phyloP scores from a whole-genome alignment of 2,797 vertebrate genomes.

The Chloroceryle inda region DNA sequence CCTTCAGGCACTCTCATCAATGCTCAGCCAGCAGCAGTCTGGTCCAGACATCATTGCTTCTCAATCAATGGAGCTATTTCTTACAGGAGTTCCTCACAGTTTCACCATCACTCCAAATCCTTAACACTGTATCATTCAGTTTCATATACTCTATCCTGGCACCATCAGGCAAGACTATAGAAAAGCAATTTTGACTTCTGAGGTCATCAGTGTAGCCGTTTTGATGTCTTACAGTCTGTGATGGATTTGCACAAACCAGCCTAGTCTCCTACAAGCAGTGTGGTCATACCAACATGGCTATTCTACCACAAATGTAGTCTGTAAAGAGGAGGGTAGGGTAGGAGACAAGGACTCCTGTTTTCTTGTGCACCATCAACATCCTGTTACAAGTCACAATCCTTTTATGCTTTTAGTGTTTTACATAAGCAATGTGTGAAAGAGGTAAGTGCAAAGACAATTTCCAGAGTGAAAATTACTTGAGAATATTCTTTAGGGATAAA shows the following conservation, averaged over 20 bases:
- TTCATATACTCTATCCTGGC: not conserved
- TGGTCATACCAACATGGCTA: not conserved
- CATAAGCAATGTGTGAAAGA: not conserved
- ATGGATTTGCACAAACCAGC: not conserved
- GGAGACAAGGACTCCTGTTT: not conserved
- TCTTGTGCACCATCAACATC: not conserved
- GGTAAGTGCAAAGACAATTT: not conserved
- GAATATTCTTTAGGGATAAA: conserved; percentile 5
- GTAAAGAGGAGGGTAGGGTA: not conserved
- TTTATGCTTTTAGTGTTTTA: not conserved
- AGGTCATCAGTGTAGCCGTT: not conserved
- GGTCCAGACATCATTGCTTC: not conserved
- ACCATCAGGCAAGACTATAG: not conserved
- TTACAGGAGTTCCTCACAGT: not conserved
- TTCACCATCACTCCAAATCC: not conserved
- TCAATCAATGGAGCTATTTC: not conserved
- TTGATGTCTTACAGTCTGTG: not conserved
- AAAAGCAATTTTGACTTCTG: not conserved
- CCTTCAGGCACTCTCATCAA: not conserved
- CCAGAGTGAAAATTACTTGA: not conserved
- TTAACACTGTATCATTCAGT: not conserved
- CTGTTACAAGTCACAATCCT: not conserved
- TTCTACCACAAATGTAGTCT: not conserved
- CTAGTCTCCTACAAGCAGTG: not conserved
- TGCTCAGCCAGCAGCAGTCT: not conserved